Evolutionary conservation across 2,797 vertebrate species (phyloP).

Genomic region (Pseudochromis fuscus): DNA sequence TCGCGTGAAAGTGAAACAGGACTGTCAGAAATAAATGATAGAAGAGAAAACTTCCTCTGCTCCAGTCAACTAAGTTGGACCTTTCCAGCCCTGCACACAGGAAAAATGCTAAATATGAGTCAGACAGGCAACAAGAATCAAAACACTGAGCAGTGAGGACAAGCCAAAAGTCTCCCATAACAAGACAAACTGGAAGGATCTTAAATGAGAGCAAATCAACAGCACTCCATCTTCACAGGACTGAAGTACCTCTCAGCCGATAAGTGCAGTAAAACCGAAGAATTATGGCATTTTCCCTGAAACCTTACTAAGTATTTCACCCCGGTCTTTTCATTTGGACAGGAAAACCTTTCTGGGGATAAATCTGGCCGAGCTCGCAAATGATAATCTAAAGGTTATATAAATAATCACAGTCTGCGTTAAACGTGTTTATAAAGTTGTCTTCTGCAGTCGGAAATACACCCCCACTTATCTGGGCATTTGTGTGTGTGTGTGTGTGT

Average conservation of each 20-base stretch:
- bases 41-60: constrained; percentile 29
- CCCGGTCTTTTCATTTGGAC: constrained; percentile 13
- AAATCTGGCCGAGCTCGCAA: constrained; percentile 9
- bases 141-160: constrained; percentile 29
- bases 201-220: constrained; percentile 49
- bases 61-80: constrained; percentile 1
- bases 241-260: constrained; percentile 49
- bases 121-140: constrained; percentile 16
- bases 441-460: constrained; percentile 24
- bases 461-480: not conserved
- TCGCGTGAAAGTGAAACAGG: constrained; percentile 16
- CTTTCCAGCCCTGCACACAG: not conserved
- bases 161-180: constrained; percentile 47
- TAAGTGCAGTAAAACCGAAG: constrained; percentile 47
- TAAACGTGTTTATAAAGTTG: constrained; percentile 29
- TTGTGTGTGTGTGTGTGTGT: not conserved
- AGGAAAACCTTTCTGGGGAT: constrained; percentile 5
- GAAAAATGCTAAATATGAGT: constrained; percentile 14
- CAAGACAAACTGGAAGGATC: constrained; percentile 30
- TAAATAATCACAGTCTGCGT: constrained; percentile 45
- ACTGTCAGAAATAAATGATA: constrained; percentile 22
- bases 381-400: constrained; percentile 23
- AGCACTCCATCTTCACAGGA: constrained; percentile 28
- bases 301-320: constrained; percentile 18
- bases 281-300: constrained; percentile 46